Base-by-base conservation (phyloP, 2,888 invertebrate genomes). In the Lochmaea crataegi region DNA sequence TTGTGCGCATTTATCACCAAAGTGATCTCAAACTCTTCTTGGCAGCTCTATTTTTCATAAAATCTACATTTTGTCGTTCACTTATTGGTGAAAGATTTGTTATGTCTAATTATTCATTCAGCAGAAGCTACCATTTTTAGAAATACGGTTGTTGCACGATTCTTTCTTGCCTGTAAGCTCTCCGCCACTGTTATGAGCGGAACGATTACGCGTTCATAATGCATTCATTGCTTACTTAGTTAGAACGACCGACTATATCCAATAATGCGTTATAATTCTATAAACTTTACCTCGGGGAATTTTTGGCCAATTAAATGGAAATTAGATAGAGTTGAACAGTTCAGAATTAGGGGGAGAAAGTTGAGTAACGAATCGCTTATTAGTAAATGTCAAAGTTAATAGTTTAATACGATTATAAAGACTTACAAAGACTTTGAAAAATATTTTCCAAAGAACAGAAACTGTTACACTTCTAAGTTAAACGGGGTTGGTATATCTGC, bases 151-250 rank as follows among this genome's bases (percentile, higher is more conserved):
- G 5, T 16, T 16, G 16, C 9, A 51, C 2, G 9, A 16, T 16
- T 16, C 2, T 16, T 51, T 51, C 18, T 2, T 53, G n/a, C 16
- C 51, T 51, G 14, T 2, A 53, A 16, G 4, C 48, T 18, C 14
- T 12, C 16, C 75, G 75, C 72, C 75, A 67, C 69, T 75, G 75
- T 12, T 42, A 9, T 16, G 26, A 70, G 73, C 74, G 75, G 75
- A 79, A 80, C 81, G 80, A 81, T 80, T 78, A 64, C 81, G 77
- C 75, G 80, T 82, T 80, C 81, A 84, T 84, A 83, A 84, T 80
- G 81, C 81, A 83, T 83, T 84, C 84, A 84, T 83, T 82, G 82
- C 81, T 80, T 81, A 79, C 77, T 80, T 79, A 76, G 79, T 78
- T 78, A 76, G 76, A 76, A 76, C 76, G 77, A 75, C 78, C 78